Percentiles rank a stretch among this genome's conserved stretches.
Conservation (phyloP, 2,113 vertebrate genomes). For the Ictidomys tridecemlineatus region DNA sequence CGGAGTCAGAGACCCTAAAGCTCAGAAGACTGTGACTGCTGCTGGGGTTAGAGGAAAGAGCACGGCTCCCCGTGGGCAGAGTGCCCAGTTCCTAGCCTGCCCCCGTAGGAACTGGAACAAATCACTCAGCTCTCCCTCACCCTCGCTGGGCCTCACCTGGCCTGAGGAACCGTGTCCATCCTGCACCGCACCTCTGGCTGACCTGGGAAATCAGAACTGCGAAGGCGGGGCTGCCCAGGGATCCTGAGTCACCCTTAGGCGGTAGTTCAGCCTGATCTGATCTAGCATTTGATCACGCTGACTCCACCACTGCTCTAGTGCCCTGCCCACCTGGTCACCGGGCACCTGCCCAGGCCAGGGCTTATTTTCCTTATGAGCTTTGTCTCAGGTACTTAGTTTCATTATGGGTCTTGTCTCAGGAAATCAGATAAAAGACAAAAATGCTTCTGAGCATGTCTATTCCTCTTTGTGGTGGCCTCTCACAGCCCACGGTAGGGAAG, state of each 20-base stretch:
- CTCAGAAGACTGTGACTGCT: background rate
- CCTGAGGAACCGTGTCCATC: accelerated
- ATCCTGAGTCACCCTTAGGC: background rate
- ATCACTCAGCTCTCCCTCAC: background rate
- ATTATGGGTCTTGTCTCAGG: background rate
- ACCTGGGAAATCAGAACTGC: background rate
- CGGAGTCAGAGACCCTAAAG: background rate
- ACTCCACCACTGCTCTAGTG: background rate
- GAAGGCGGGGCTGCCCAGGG: background rate
- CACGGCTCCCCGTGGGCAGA: accelerated
- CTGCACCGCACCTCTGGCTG: background rate
- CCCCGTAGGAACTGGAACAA: background rate
- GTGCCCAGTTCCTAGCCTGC: no score
- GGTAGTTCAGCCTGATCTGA: background rate
- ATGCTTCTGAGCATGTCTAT: background rate
- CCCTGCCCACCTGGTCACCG: background rate
- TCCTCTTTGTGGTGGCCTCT: background rate
- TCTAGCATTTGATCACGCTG: background rate
- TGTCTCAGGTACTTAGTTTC: no score
- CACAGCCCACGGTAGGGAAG: no score
- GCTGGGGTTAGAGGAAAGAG: background rate
- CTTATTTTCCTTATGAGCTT: background rate
- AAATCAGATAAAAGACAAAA: background rate
- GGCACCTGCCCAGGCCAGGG: background rate
- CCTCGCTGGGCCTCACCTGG: background rate